Evolutionary conservation across 2,113 vertebrate species (phyloP), one percentile per base, ranked within the genome.

Genomic region (Elgaria multicarinata): DNA sequence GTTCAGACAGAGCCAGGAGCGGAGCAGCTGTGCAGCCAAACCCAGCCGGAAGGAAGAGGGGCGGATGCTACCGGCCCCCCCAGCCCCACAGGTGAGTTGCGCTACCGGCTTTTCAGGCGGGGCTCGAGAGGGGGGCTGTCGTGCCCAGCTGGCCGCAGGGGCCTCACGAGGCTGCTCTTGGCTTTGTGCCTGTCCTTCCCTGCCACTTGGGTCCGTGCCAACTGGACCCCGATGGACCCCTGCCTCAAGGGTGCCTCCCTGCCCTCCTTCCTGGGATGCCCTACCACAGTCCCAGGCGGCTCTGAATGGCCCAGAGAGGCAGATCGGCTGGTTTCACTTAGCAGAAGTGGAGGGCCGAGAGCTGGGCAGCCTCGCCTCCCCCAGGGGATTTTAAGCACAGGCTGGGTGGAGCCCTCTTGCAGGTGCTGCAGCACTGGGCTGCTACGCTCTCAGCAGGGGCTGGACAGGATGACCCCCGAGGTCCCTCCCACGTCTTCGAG

Each of bases 41-140:
- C 24, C 5, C 55, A 33, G 13, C 39, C 39, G 2, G 55, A n/a
- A 2, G 31, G 14, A 13, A 3, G 8, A 0, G 18, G 20, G 39
- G 4, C 2, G 22, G 85, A 2, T 0, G 9, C 20, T 5, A 58
- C 18, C 2, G 39, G 31, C 10, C 10, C 26, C 36, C 26, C 36
- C 26, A 9, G 26, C 16, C n/a, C 72, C 8, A n/a, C n/a, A n/a
- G 85, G 72, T 87, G 62, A 79, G 75, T 28, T 42, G 28, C 8
- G 0, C 33, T 1, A 0, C 5, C 33, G 8, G 67, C 18, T 6
- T 53, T 33, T 1, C 16, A 9, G 28, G 75, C 2, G 24, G 26
- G 75, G 22, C 76, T 31, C 12, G 42, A 12, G 9, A 0, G 2
- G 55, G 80, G 12, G 36, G n/a, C 18, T 39, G 66, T 3, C 39